Percentiles rank a stretch among this genome's conserved stretches.
Conservation (phyloP, 2,888 invertebrate genomes). For the Vesta saturnalis region DNA sequence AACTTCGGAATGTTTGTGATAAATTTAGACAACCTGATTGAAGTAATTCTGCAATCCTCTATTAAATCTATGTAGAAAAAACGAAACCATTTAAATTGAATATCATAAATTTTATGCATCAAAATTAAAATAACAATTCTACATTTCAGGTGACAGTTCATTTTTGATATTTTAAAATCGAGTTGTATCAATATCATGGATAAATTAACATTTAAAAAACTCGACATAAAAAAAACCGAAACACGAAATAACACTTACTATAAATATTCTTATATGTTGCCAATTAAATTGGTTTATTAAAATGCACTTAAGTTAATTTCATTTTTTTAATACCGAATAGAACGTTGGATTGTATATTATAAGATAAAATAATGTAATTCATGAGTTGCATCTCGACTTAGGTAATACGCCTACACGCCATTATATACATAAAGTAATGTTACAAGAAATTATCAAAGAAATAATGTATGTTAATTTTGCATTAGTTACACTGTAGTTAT, state of each 20-base stretch:
- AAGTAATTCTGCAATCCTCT: no score
- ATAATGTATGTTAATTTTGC: neutral
- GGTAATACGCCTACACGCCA: slow-evolving; percentile 15
- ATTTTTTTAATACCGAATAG: slow-evolving; percentile 24
- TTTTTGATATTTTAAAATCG: neutral
- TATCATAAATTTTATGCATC: no score
- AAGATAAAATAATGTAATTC: slow-evolving; percentile 26
- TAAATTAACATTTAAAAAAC: slow-evolving; percentile 27
- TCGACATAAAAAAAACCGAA: slow-evolving; percentile 26
- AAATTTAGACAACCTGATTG: no score
- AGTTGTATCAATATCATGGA: neutral
- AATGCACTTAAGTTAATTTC: slow-evolving; percentile 30
- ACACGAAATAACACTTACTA: slow-evolving; percentile 34
- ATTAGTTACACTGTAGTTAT: neutral
- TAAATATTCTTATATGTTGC: slow-evolving; percentile 28
- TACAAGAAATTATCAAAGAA: neutral
- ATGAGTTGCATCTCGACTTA: slow-evolving; percentile 19
- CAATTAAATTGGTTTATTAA: slow-evolving; percentile 34
- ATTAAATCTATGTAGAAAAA: no score
- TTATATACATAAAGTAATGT: neutral
- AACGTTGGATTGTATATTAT: slow-evolving; percentile 16
- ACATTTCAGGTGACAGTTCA: neutral
- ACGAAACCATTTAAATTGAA: no score
- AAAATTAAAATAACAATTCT: no score
- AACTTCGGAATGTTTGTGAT: no score